phyloP scores from a whole-genome alignment of 1,140 invertebrate genomes.

The Hydropsyche tenuis region DNA sequence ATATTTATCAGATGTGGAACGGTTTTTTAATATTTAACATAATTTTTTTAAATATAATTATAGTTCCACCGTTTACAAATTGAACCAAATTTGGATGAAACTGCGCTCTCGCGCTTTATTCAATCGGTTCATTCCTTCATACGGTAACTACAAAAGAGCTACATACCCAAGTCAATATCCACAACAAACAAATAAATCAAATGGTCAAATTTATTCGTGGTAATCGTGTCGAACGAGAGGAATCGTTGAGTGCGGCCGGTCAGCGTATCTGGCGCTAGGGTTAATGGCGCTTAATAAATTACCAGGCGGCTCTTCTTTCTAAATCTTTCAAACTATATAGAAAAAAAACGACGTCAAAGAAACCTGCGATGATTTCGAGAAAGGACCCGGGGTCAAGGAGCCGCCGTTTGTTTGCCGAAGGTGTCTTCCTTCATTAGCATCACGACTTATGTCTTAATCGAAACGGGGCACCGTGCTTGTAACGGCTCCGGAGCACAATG shows the following conservation, averaged over 20 bases:
- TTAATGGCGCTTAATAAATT: slow-evolving; percentile 16
- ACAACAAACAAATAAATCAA: slow-evolving; percentile 7
- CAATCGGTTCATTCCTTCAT: too few species aligned
- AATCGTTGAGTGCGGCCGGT: not conserved
- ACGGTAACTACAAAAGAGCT: too few species aligned
- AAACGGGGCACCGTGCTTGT: not conserved
- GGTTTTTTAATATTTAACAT: too few species aligned
- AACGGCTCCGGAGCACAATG: not conserved
- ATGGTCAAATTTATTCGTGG: not conserved
- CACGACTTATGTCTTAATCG: slow-evolving; percentile 40
- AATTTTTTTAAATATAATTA: too few species aligned
- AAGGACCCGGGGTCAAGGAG: slow-evolving; percentile 31
- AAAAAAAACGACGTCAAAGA: too few species aligned
- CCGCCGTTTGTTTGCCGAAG: slow-evolving; percentile 26
- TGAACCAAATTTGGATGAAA: too few species aligned
- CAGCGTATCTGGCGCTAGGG: not conserved
- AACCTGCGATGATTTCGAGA: too few species aligned
- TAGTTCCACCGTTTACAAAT: too few species aligned
- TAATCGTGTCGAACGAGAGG: not conserved
- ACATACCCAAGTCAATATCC: not conserved
- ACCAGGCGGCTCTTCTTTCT: not conserved
- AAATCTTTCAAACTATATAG: too few species aligned
- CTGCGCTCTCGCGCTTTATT: too few species aligned
- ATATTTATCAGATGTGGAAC: too few species aligned
- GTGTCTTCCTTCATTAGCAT: slow-evolving; percentile 41